Evolutionary conservation across 2,797 vertebrate genomes (phyloP).

Genomic region (Chromis chromis): DNA sequence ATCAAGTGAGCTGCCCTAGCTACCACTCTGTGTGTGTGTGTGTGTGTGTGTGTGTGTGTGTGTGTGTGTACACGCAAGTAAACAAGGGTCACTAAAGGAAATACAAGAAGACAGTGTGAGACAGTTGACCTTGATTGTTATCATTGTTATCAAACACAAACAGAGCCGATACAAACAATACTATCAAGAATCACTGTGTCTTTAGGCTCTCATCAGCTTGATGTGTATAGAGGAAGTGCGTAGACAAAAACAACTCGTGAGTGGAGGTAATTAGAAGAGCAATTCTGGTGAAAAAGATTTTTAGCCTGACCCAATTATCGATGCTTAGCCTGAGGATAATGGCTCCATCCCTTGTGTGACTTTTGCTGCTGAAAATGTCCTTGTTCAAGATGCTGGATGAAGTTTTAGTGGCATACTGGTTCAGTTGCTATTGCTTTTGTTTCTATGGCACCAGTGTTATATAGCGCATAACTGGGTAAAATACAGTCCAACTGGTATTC

Average conservation of each 20-base stretch:
- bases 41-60: conserved; percentile 8
- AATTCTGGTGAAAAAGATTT: too few species aligned
- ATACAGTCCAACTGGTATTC: too few species aligned
- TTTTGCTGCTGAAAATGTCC: too few species aligned
- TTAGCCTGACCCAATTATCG: too few species aligned
- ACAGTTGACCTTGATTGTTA: conserved; percentile 40
- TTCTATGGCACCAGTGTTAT: too few species aligned
- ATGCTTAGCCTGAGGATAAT: too few species aligned
- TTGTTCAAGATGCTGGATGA: too few species aligned
- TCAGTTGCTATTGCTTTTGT: too few species aligned
- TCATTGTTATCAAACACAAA: conserved; percentile 46
- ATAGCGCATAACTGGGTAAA: too few species aligned
- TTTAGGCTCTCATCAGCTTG: not conserved
- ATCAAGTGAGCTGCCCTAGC: conserved; percentile 1
- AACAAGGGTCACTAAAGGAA: conserved; percentile 36
- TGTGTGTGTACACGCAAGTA: conserved; percentile 15
- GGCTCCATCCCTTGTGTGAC: too few species aligned
- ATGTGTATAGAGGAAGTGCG: not conserved
- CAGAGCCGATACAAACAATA: not conserved
- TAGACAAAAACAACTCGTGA: not conserved
- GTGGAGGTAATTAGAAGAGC: too few species aligned
- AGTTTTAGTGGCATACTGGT: too few species aligned
- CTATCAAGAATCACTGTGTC: not conserved
- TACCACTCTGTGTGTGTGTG: conserved; percentile 4
- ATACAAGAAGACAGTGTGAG: conserved; percentile 41